Evolutionary conservation across 2,888 invertebrate species (phyloP).

Genomic region (Eupithecia subumbrata): DNA sequence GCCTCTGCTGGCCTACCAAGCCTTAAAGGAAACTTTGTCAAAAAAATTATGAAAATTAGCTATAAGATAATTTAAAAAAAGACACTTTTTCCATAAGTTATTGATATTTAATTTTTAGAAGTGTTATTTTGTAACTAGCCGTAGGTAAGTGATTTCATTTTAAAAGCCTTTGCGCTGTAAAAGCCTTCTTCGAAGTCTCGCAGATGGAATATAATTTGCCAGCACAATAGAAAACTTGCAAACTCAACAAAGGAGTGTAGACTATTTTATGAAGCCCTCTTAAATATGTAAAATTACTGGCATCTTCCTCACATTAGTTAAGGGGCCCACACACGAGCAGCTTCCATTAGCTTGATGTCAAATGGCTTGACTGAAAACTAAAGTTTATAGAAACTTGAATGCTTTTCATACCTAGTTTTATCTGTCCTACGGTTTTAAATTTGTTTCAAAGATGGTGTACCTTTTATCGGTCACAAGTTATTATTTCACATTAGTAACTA

Average conservation of each 20-base stretch:
- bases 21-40: not conserved
- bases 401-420: not conserved
- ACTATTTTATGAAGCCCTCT: slow-evolving; percentile 30
- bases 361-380: not conserved
- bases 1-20: no score
- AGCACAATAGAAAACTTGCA: slow-evolving; percentile 33
- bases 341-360: not conserved
- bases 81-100: not conserved
- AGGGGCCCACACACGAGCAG: slow-evolving; percentile 11
- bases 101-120: not conserved
- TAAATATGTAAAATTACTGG: slow-evolving; percentile 18
- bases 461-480: not conserved
- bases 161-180: slow-evolving; percentile 21
- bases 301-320: slow-evolving; percentile 23
- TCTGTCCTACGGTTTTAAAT: not conserved
- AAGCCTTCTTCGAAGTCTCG: slow-evolving; percentile 15
- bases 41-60: not conserved
- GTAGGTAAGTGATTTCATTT: slow-evolving; percentile 24
- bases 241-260: slow-evolving; percentile 29
- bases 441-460: not conserved
- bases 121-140: not conserved
- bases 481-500: not conserved
- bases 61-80: not conserved
- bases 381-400: not conserved
- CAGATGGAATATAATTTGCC: slow-evolving; percentile 31